These are phyloP conservation scores for Ailurus styani DNA, from an alignment of 2,113 vertebrate species.

Conservation along the genomic window DNA sequence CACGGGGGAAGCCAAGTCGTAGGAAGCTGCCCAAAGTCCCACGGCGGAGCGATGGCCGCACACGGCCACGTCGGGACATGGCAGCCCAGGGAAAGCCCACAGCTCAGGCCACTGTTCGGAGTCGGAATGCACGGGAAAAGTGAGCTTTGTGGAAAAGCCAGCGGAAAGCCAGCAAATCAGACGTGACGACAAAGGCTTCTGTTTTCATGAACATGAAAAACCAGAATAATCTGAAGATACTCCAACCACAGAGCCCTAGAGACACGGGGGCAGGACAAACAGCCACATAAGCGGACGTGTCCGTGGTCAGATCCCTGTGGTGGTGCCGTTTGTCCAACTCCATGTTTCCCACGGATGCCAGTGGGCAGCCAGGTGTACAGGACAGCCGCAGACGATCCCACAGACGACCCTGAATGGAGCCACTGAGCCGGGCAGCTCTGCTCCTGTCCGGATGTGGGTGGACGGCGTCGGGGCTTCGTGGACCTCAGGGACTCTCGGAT, in stretches of 20 bases:
- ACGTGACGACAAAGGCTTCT: background rate
- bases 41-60: fast-evolving
- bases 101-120: background rate
- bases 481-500: background rate
- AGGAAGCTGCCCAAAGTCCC: fast-evolving
- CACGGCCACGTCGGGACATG: fast-evolving
- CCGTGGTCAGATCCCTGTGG: background rate
- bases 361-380: no score
- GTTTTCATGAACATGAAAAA: no score
- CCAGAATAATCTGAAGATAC: no score
- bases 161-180: background rate
- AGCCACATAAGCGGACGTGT: no score
- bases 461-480: fast-evolving
- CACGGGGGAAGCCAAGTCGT: fast-evolving
- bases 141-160: background rate
- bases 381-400: background rate
- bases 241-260: background rate
- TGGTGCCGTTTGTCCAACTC: fast-evolving
- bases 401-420: fast-evolving
- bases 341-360: background rate
- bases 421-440: background rate
- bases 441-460: background rate
- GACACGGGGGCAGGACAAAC: background rate
- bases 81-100: background rate
- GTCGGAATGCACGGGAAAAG: no score